A percentile compares a stretch with the other conserved stretches of the same genome.
These are phyloP conservation scores for Hydrolagus affinis DNA, from an alignment of 2,113 vertebrate genomes.

Conservation along the genomic window DNA sequence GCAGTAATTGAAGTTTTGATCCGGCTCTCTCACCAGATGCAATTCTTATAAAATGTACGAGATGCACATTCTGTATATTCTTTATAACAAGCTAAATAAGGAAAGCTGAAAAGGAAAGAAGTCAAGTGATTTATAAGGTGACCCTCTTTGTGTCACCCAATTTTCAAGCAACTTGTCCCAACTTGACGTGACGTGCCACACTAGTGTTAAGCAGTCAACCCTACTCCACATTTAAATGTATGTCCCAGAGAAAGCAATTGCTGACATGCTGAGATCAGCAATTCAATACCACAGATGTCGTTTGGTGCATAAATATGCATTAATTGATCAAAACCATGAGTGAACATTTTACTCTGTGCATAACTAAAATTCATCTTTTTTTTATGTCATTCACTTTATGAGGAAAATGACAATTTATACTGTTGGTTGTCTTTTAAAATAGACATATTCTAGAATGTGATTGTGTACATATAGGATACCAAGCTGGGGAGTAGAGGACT, in stretches of 20 bases:
- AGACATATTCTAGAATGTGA: no score
- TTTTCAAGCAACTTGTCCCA: not conserved
- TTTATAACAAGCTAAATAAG: no score
- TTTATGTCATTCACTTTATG: not conserved
- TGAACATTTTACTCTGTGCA: not conserved
- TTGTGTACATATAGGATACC: no score
- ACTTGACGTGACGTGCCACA: not conserved
- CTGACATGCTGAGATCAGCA: not conserved
- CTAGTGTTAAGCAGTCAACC: not conserved
- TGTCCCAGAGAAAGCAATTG: not conserved
- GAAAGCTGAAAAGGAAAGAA: no score
- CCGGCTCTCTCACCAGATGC: no score
- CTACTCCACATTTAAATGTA: not conserved
- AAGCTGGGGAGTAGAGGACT: no score
- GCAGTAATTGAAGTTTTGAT: no score
- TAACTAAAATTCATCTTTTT: not conserved
- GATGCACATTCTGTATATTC: no score
- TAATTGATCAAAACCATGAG: not conserved
- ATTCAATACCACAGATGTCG: not conserved
- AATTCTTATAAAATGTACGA: no score
- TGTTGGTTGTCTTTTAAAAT: no score
- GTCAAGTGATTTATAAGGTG: no score
- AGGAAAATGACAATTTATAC: not conserved
- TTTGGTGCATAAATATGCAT: not conserved
- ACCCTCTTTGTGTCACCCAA: not conserved